Evolutionary conservation across 1,140 invertebrate species (phyloP), one percentile per base, ranked within the genome.

Genomic region (Periplaneta americana): DNA sequence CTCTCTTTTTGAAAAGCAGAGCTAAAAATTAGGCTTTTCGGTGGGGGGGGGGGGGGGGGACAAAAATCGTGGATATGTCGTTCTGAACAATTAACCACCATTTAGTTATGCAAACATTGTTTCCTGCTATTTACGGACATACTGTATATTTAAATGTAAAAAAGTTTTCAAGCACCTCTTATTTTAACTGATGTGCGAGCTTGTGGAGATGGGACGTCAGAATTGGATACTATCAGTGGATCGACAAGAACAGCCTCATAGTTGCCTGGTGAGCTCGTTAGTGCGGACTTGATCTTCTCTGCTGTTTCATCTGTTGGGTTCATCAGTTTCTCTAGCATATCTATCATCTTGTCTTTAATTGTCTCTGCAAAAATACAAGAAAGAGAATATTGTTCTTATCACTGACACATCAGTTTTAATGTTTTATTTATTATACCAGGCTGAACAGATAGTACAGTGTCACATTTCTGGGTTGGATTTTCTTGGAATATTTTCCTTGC

Each of bases 301-400:
- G 31, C 37, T 57, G 39, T 75, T 33, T 79, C 36, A 57, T 83
- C 82, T 32, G 66, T 13, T 32, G 80, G 57, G 34, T 74, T n/a
- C 6, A 79, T 34, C 28, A 37, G 75, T n/a, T 78, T 81, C 31
- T 82, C 81, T 33, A 83, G 34, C 13, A 37, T 57, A 32, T 82
- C 76, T n/a, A 81, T 39, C n/a, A 83, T 74, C 66, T 82, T 83
- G 22, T 48, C 82, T 36, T n/a, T 82, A 32, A 83, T 57, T 33
- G 80, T 79, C 5, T 74, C 82, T 83, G 77, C 18, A 78, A 78
- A n/a, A n/a, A n/a, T 34, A 34, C 18, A 0, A 77, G 22, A 28
- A n/a, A 66, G 48, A 66, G 22, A 66, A 28, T n/a, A n/a, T n/a
- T n/a, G n/a, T n/a, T n/a, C n/a, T n/a, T n/a, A n/a, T n/a, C n/a